A percentile compares a stretch with the other conserved stretches of the same genome.
Conservation (phyloP, 2,888 invertebrate genomes). For the Taphrorychus bicolor region DNA sequence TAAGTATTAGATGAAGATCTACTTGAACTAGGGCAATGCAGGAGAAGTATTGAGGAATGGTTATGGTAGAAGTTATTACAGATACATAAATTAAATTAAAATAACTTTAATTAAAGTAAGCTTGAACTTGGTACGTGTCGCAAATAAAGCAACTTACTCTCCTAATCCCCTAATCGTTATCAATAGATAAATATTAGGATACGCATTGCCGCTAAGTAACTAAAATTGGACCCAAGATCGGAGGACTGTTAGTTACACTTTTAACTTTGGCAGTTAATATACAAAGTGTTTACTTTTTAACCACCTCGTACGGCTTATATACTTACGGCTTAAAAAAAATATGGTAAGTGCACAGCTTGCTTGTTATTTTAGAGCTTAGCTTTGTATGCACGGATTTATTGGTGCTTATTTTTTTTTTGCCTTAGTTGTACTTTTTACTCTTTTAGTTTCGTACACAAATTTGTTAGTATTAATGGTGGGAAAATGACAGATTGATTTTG, state of each 20-base stretch:
- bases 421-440: constrained; percentile 6
- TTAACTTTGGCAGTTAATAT: background rate
- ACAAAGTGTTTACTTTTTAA: background rate
- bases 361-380: background rate
- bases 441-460: too few relatives aligned
- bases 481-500: too few relatives aligned
- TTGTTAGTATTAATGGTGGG: too few relatives aligned
- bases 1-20: too few relatives aligned
- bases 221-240: background rate
- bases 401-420: background rate
- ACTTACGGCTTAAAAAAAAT: background rate
- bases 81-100: too few relatives aligned
- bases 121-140: too few relatives aligned
- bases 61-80: too few relatives aligned
- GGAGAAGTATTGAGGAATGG: too few relatives aligned
- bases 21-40: too few relatives aligned
- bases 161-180: background rate
- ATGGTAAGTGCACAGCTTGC: background rate
- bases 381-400: constrained; percentile 5
- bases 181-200: constrained; percentile 1
- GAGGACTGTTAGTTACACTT: background rate
- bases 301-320: background rate
- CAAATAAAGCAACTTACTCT: too few relatives aligned
- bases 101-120: too few relatives aligned
- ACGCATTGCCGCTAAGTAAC: background rate